Percentiles rank a stretch among this genome's conserved stretches.
These are phyloP conservation scores for Phylloscopus whistleri DNA, from an alignment of 2,113 vertebrate species.

Conservation along the genomic window DNA sequence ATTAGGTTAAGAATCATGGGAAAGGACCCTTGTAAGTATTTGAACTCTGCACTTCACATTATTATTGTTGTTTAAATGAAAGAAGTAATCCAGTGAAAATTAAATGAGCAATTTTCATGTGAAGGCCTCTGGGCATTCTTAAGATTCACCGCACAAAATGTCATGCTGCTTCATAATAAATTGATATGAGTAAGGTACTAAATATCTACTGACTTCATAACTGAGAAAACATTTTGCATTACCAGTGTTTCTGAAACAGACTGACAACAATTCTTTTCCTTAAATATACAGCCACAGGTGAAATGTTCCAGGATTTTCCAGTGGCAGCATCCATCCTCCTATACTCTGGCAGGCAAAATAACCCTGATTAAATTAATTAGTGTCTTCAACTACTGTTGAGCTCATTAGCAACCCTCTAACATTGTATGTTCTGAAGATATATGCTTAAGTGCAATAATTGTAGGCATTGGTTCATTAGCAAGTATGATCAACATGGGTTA, in stretches of 20 bases:
- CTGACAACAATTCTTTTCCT: background rate
- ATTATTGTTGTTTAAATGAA: conserved; percentile 15
- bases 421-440: background rate
- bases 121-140: conserved; percentile 7
- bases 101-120: conserved; percentile 14
- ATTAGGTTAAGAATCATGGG: background rate
- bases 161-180: conserved; percentile 36
- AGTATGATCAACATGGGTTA: background rate
- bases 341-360: background rate
- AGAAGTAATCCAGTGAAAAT: conserved; percentile 47
- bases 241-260: background rate
- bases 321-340: background rate
- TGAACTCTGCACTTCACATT: background rate
- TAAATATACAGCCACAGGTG: background rate
- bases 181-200: conserved; percentile 38
- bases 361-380: background rate
- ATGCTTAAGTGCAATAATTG: background rate
- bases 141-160: background rate
- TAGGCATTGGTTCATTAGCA: background rate
- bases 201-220: conserved; percentile 21
- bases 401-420: background rate
- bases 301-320: background rate
- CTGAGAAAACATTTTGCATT: background rate
- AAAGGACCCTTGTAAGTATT: background rate
- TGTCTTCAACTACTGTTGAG: background rate